Base-by-base conservation (phyloP, 2,888 invertebrate genomes). In the Hoplodrina blanda region DNA sequence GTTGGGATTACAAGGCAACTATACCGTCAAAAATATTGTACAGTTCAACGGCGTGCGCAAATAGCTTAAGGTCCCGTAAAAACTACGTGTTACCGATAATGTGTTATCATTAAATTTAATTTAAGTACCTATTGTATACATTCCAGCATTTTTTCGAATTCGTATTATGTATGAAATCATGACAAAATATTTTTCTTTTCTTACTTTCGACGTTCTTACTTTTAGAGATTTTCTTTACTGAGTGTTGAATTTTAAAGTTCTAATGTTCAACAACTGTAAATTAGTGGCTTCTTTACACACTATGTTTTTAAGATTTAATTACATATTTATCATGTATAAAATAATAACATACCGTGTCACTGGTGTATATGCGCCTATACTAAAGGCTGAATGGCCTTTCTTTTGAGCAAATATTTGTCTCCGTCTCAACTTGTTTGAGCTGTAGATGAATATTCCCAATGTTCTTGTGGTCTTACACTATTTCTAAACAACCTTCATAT, bases 71-170 rank as follows among this genome's bases (percentile, higher is more conserved):
- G 13, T 30, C 20, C 15, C n/a, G n/a, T 54, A 25, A 53, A 50
- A 0, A 63, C 5, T 13, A 73, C 1, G 17, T 74, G 64, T 49
- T 64, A 70, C 41, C 4, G 49, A 55, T 17, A 54, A 49, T 65
- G 41, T 37, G 30, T 50, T 20, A 46, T 17, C 2, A 74, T 30
- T 70, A 46, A 20, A 52, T 52, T 33, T 25, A 37, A 44, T 46
- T 33, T 44, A 63, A n/a, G 53, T 41, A n/a, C n/a, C n/a, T n/a
- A 41, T 15, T 75, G 11, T 1, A 62, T 49, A 75, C 67, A 70
- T 75, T 70, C 76, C 76, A 66, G 19, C 7, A 19, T 4, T 8
- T 37, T 25, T 46, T 63, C 10, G 11, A 10, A 37, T 54, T 30
- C 2, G 0, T 46, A 17, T 3, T 17, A 19, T 52, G 30, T 60